Evolutionary conservation across 2,888 invertebrate genomes (phyloP).

Genomic region (Camptogramma bilineatum): DNA sequence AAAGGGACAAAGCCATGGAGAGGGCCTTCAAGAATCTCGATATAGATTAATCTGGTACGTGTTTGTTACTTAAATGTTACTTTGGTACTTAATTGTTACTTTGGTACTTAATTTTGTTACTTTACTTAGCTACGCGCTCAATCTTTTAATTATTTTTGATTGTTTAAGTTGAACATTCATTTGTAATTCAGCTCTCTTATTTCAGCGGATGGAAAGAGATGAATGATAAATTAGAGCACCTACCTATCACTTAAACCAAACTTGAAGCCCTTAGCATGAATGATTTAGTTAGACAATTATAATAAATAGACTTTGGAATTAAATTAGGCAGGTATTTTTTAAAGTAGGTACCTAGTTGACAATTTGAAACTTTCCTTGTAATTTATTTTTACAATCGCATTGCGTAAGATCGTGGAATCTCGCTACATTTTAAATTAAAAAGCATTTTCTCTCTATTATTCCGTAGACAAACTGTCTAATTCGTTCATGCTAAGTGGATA

Average conservation of each 20-base stretch:
- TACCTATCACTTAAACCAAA: no score
- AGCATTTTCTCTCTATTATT: neutral
- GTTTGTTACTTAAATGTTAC: constrained; percentile 3
- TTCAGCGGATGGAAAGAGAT: no score
- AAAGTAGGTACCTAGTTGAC: no score
- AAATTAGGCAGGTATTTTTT: no score
- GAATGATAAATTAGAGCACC: no score
- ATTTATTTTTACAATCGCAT: neutral
- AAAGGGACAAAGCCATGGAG: constrained; percentile 85
- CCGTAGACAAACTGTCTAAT: neutral
- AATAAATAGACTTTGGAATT: no score
- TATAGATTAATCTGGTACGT: constrained; percentile 82
- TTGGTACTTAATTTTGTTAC: neutral
- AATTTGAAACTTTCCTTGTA: neutral
- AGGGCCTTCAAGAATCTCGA: constrained; percentile 90
- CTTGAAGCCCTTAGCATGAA: no score
- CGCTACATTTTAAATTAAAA: neutral
- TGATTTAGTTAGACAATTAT: no score
- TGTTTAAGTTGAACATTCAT: neutral
- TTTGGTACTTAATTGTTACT: constrained; percentile 9
- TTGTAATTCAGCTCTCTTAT: no score
- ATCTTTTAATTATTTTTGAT: no score
- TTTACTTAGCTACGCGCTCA: neutral
- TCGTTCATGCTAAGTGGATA: neutral
- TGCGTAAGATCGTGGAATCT: neutral